A percentile compares a stretch with the other conserved stretches of the same genome.
Conservation (phyloP, 2,113 vertebrate genomes). For the Chrysochloris asiatica region DNA sequence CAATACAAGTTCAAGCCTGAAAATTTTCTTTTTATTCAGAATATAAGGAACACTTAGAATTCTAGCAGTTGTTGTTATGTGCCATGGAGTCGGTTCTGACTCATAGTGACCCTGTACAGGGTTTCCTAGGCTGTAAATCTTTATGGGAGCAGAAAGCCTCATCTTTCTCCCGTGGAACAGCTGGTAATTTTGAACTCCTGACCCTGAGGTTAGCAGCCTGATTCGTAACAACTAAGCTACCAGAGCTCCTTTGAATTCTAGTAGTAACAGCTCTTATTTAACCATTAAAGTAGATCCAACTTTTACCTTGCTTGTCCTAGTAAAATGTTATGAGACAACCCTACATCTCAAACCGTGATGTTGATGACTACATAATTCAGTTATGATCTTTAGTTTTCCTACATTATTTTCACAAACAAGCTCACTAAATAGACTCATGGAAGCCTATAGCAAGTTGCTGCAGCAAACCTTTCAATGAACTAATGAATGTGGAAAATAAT, state of each 20-base stretch:
- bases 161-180: too few species aligned
- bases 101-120: too few species aligned
- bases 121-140: too few species aligned
- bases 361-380: conserved; percentile 26
- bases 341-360: neutral
- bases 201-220: too few species aligned
- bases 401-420: conserved; percentile 20
- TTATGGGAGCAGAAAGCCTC: too few species aligned
- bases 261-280: too few species aligned
- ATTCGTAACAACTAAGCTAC: too few species aligned
- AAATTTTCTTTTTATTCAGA: neutral
- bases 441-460: neutral
- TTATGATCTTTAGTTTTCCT: neutral
- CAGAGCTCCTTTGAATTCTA: too few species aligned
- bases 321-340: neutral
- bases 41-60: neutral
- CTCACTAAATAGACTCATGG: neutral
- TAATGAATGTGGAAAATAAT: conserved; percentile 13
- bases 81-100: too few species aligned
- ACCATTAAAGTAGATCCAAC: neutral
- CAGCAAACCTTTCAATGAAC: neutral
- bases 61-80: too few species aligned
- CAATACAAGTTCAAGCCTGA: neutral
- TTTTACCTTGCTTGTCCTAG: neutral
- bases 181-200: too few species aligned